Evolutionary conservation across 2,113 vertebrate species (phyloP).

Genomic region (Oreamnos americanus): DNA sequence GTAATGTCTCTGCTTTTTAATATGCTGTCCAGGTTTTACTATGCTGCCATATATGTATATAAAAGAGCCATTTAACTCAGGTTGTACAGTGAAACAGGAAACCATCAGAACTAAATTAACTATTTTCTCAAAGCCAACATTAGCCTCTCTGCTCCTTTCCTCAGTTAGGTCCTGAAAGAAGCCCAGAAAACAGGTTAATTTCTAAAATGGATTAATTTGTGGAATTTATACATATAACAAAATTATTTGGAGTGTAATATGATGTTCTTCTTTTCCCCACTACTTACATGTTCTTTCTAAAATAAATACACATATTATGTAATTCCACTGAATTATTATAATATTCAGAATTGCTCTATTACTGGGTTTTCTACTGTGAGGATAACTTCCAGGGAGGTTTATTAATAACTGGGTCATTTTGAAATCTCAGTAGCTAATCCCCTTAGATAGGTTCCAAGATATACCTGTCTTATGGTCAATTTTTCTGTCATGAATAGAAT

Average conservation of each 20-base stretch:
- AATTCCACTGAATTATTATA: background rate
- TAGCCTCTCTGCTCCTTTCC: background rate
- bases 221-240: background rate
- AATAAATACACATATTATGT: background rate
- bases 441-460: constrained; percentile 36
- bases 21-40: background rate
- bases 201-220: constrained; percentile 34
- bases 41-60: background rate
- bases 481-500: constrained; percentile 58
- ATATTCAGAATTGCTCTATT: background rate
- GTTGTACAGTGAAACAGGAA: background rate
- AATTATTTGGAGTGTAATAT: background rate
- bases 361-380: background rate
- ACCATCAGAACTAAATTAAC: background rate
- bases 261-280: background rate
- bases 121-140: background rate
- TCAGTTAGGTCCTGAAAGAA: background rate
- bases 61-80: background rate
- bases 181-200: background rate
- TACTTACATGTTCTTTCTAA: background rate
- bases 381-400: background rate
- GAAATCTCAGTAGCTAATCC: constrained; percentile 50
- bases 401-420: constrained; percentile 37
- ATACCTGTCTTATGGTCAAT: constrained; percentile 48
- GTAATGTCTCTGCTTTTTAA: background rate